These are phyloP conservation scores for Drosophila cyrtoloma DNA, from an alignment of 2,888 invertebrate genomes.

Conservation along the genomic window DNA sequence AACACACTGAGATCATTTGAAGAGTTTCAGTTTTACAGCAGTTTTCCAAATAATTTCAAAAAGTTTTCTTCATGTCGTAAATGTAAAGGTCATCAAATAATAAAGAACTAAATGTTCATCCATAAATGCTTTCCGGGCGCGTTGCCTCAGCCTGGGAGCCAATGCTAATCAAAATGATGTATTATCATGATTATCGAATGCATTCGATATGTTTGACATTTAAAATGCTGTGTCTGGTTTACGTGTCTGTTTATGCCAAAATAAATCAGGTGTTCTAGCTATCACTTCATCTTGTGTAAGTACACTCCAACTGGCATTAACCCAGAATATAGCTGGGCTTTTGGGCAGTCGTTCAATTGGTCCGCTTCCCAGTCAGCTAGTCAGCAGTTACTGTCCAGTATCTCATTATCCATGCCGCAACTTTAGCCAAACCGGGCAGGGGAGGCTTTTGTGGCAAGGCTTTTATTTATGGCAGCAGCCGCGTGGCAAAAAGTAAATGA, in stretches of 20 bases:
- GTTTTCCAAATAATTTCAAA: neutral
- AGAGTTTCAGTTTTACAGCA: neutral
- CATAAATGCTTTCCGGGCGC: neutral
- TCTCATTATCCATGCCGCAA: slow-evolving; percentile 51
- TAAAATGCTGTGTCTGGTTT: neutral
- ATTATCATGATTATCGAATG: neutral
- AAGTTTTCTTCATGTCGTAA: neutral
- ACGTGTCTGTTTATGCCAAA: neutral
- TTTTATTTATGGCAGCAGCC: slow-evolving; percentile 55
- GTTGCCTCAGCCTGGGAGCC: neutral
- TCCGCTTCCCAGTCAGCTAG: slow-evolving; percentile 3
- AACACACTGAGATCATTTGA: neutral
- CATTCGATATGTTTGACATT: neutral
- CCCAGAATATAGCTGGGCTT: neutral
- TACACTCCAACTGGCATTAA: neutral
- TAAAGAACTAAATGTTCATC: neutral
- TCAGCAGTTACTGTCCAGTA: slow-evolving; percentile 34
- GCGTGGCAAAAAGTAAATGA: slow-evolving; percentile 60
- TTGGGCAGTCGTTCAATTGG: slow-evolving; percentile 6
- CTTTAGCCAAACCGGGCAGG: slow-evolving; percentile 17
- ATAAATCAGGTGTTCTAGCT: neutral
- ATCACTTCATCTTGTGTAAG: neutral
- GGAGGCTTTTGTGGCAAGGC: slow-evolving; percentile 44
- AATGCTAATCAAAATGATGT: neutral
- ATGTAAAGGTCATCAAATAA: neutral